Percentiles rank a stretch among this genome's conserved stretches.
These are phyloP conservation scores for Apteryx mantelli DNA, from an alignment of 2,113 vertebrate genomes.

Conservation along the genomic window DNA sequence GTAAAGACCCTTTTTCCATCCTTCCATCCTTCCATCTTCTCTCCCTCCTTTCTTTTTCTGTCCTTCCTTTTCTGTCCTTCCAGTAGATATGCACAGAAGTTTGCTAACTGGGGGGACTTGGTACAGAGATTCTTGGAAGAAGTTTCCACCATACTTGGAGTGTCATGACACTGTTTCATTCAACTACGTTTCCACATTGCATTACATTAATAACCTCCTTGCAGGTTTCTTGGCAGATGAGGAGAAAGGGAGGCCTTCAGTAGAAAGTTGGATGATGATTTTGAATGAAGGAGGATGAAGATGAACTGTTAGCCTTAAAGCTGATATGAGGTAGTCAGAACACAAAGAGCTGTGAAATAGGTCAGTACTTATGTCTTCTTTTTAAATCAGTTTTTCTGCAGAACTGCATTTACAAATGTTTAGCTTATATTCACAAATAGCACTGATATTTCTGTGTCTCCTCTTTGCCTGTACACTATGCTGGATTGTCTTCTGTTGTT, in stretches of 20 bases:
- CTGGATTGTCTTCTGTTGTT: conserved; percentile 37
- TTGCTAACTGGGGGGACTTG: conserved; percentile 48
- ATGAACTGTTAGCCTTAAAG: conserved; percentile 57
- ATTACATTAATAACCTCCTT: conserved; percentile 62
- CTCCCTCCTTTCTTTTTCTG: too few species aligned
- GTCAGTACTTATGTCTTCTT: conserved; percentile 57
- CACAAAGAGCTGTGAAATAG: conserved; percentile 47
- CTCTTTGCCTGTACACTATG: neutral
- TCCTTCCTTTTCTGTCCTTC: neutral
- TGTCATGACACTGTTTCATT: conserved; percentile 43
- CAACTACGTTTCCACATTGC: conserved; percentile 45
- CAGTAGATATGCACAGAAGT: conserved; percentile 29
- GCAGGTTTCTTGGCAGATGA: conserved; percentile 64
- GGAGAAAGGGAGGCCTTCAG: conserved; percentile 26
- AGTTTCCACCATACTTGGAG: conserved; percentile 49
- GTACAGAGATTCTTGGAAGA: conserved; percentile 56
- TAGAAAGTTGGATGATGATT: conserved; percentile 55
- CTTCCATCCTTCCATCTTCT: neutral
- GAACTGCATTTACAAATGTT: conserved; percentile 46
- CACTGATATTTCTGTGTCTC: neutral
- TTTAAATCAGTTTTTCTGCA: conserved; percentile 30
- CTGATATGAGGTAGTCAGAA: conserved; percentile 53
- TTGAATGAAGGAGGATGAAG: conserved; percentile 63
- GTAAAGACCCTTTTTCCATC: neutral
- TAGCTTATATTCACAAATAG: conserved; percentile 32